phyloP scores from a whole-genome alignment of 2,888 invertebrate genomes.

The Microchrysa polita region DNA sequence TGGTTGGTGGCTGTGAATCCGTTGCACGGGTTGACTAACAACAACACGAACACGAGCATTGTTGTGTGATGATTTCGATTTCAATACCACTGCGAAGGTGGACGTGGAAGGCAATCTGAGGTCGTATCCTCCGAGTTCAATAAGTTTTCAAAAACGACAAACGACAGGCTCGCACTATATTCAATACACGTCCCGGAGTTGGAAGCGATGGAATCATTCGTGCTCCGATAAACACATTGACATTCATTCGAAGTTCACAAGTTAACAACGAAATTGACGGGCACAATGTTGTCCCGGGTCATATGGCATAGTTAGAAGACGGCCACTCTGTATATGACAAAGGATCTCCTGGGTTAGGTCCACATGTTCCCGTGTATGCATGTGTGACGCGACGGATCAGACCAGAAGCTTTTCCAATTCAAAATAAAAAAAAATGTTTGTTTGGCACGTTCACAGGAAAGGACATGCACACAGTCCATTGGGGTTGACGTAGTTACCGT shows the following conservation, averaged over 20 bases:
- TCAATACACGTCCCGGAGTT: slow-evolving; percentile 34
- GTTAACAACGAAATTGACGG: slow-evolving; percentile 42
- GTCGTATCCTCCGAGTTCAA: slow-evolving; percentile 1
- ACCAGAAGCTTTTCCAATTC: background rate
- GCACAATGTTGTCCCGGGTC: slow-evolving; percentile 43
- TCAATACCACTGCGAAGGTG: too few relatives aligned
- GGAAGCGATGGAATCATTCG: slow-evolving; percentile 38
- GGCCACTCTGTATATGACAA: background rate
- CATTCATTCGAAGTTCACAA: slow-evolving; percentile 39
- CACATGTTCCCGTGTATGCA: background rate
- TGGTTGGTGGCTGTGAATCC: too few relatives aligned
- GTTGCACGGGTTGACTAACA: too few relatives aligned
- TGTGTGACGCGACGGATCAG: background rate
- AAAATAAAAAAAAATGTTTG: background rate
- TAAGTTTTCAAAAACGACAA: slow-evolving; percentile 1
- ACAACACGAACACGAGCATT: too few relatives aligned
- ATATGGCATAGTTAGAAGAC: background rate
- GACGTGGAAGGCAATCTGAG: slow-evolving; percentile 23
- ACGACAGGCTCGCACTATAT: too few relatives aligned
- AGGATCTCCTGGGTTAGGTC: background rate
- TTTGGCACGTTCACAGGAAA: background rate
- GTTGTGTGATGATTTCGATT: background rate
- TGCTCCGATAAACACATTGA: slow-evolving; percentile 43
- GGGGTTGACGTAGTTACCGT: background rate
- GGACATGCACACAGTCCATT: background rate